phyloP scores from a whole-genome alignment of 2,888 invertebrate genomes.

The Stegana nigrithorax region DNA sequence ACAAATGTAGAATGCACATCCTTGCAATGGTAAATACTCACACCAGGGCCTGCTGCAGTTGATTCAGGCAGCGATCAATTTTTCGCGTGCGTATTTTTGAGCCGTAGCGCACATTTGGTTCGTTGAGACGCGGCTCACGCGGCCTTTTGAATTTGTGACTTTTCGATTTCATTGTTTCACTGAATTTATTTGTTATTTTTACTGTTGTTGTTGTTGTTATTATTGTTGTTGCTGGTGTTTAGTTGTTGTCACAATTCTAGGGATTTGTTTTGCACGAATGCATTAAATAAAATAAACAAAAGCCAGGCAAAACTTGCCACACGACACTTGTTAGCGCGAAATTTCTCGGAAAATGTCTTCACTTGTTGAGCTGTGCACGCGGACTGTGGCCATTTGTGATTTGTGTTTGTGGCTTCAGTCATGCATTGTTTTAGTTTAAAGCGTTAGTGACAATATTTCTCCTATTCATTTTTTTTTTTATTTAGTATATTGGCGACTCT shows the following conservation, averaged over 20 bases:
- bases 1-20: too few species aligned
- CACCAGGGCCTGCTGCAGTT: constrained; percentile 54
- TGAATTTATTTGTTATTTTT: background rate
- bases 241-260: background rate
- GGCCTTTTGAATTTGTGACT: constrained; percentile 2
- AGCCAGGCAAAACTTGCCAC: background rate
- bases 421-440: background rate
- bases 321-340: background rate
- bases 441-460: too few species aligned
- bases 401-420: too few species aligned
- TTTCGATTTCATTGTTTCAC: constrained; percentile 1
- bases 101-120: constrained; percentile 46
- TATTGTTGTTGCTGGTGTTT: too few species aligned
- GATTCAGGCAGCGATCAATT: constrained; percentile 60
- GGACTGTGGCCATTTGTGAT: constrained; percentile 11
- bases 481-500: constrained; percentile 1
- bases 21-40: constrained; percentile 31
- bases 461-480: too few species aligned
- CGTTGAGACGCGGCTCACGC: constrained; percentile 35
- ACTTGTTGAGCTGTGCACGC: constrained; percentile 21
- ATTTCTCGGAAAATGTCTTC: constrained; percentile 22
- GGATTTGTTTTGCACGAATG: background rate
- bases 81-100: constrained; percentile 62
- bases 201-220: too few species aligned
- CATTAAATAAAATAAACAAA: background rate